Evolutionary conservation across 2,113 vertebrate genomes (phyloP), one percentile per base, ranked within the genome.

Genomic region (Gadus chalcogrammus): DNA sequence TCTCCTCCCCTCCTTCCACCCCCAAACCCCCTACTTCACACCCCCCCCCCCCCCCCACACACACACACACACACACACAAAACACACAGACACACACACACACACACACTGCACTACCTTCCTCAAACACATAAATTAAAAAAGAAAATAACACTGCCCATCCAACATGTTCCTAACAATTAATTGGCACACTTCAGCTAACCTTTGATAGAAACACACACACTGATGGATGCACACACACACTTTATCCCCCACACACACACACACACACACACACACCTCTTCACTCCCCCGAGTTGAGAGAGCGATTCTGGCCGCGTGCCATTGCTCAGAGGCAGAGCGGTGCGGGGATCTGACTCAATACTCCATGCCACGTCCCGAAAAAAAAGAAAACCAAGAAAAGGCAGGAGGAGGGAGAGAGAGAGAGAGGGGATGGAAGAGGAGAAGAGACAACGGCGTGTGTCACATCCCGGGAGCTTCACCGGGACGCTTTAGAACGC

Each of bases 141-240:
- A 31, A 7, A 35, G 31, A 35, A 65, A 65, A 65, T 3, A n/a
- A 16, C 58, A 64, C 28, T 85, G 84, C 83, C 86, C 88, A 28
- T 86, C 84, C 81, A 18, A 18, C 86, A 88, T 87, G 82, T 77
- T 78, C 66, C 42, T 48, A 76, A 88, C 84, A 90, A 90, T 88
- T 90, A 88, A 90, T 88, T 91, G 90, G 89, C 91, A 88, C 79
- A 84, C 84, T 90, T 91, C 88, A 67, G 79, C 82, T 85, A 91
- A 90, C 87, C 88, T 91, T 88, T 83, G 85, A 53, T 22, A 55
- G 13, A 53, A 48, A 16, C 66, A 68, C 24, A 27, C n/a, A 20
- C 56, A 28, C 16, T 58, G 24, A 28, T 55, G 35, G 15, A 48
- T 52, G 16, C 67, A 35, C 31, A 35, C 31, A 35, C 31, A 35